Evolutionary conservation across 2,888 invertebrate genomes (phyloP).

Genomic region (Pollenia amentaria): DNA sequence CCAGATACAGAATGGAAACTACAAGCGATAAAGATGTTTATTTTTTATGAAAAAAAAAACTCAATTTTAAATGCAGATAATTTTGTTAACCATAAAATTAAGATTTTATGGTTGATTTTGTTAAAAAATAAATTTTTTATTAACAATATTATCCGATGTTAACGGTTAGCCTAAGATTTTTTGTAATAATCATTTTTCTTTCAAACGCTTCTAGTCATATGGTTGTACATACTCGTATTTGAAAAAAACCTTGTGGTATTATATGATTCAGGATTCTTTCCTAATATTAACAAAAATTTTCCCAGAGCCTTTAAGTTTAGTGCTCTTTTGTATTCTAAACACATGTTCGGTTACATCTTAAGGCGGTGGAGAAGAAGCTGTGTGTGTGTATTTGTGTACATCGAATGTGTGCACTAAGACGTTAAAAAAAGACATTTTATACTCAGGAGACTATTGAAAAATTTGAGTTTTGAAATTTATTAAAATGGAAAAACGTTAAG

Average conservation of each 20-base stretch:
- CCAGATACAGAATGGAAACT: background rate
- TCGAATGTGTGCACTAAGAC: too few relatives aligned
- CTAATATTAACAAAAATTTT: background rate
- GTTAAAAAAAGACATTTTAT: background rate
- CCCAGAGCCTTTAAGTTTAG: background rate
- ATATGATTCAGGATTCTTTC: background rate
- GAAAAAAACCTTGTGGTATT: background rate
- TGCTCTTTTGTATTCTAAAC: background rate
- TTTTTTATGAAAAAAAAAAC: background rate
- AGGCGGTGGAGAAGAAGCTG: too few relatives aligned
- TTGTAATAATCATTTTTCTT: too few relatives aligned
- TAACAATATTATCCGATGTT: background rate
- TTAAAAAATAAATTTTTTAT: too few relatives aligned
- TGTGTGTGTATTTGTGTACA: too few relatives aligned
- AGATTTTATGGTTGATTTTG: too few relatives aligned
- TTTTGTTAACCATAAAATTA: too few relatives aligned
- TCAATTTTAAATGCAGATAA: background rate
- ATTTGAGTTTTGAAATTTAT: background rate
- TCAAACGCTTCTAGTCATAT: too few relatives aligned
- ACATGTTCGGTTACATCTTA: background rate
- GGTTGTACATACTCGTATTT: too few relatives aligned
- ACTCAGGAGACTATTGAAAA: background rate
- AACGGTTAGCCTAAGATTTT: background rate
- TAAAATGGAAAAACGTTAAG: background rate
- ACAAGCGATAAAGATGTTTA: background rate